These are phyloP conservation scores for Corydoras maculifer DNA, from an alignment of 2,113 vertebrate species.

Conservation along the genomic window DNA sequence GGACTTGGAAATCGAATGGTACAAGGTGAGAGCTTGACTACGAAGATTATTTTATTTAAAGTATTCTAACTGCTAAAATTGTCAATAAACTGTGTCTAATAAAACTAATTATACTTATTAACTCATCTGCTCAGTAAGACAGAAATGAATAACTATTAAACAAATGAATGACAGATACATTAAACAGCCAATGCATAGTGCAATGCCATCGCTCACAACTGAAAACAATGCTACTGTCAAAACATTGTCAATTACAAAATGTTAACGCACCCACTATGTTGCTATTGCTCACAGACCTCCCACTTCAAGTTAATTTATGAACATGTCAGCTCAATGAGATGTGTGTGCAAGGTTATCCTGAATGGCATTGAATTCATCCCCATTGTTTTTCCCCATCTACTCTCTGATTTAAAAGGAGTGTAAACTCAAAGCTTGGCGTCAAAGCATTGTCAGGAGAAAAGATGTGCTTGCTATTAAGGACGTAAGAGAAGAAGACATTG, in stretches of 20 bases:
- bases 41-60: background rate
- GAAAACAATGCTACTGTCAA: conserved; percentile 23
- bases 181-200: background rate
- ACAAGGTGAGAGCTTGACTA: conserved; percentile 77
- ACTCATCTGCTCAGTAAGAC: conserved; percentile 14
- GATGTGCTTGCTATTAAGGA: conserved; percentile 85
- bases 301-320: conserved; percentile 12
- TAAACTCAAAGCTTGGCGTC: conserved; percentile 84
- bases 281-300: conserved; percentile 7
- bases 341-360: conserved; percentile 8
- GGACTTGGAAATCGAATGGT: conserved; percentile 88
- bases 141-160: conserved; percentile 15
- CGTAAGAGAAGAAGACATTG: conserved; percentile 94
- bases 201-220: background rate
- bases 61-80: no score
- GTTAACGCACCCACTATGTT: background rate
- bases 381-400: background rate
- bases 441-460: conserved; percentile 78
- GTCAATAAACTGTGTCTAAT: background rate
- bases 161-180: conserved; percentile 4
- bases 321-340: conserved; percentile 8
- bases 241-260: conserved; percentile 25
- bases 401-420: conserved; percentile 70
- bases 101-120: conserved; percentile 1
- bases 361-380: conserved; percentile 4